phyloP scores from a whole-genome alignment of 2,797 vertebrate genomes.

The Diplodus puntazzo region DNA sequence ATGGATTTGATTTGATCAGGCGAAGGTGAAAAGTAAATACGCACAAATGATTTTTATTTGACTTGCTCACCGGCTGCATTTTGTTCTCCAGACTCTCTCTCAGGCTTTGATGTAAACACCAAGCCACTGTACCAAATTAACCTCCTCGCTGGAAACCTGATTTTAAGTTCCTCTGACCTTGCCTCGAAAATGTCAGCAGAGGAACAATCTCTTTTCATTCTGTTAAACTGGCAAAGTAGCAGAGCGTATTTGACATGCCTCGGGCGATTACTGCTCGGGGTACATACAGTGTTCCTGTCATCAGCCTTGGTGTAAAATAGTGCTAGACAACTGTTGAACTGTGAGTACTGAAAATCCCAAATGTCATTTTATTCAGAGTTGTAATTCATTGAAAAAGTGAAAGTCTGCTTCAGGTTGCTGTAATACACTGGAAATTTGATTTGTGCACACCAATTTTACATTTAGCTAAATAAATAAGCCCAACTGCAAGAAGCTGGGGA shows the following conservation, averaged over 20 bases:
- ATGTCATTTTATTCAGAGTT: conserved; percentile 8
- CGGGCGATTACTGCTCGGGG: conserved; percentile 24
- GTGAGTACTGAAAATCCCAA: neutral
- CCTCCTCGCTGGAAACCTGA: conserved; percentile 12
- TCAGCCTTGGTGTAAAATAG: conserved; percentile 7
- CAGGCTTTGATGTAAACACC: conserved; percentile 20
- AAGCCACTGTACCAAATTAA: conserved; percentile 30
- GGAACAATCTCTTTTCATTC: conserved; percentile 33
- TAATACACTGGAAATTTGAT: neutral
- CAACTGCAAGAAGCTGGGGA: neutral
- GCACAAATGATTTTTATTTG: conserved; percentile 28
- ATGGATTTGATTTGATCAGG: conserved; percentile 40
- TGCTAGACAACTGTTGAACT: conserved; percentile 16
- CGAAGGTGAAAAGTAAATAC: conserved; percentile 40
- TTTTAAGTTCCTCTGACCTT: conserved; percentile 40
- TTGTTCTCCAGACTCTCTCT: conserved; percentile 25
- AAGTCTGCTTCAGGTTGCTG: neutral
- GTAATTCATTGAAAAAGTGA: neutral
- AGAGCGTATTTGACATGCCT: conserved; percentile 16
- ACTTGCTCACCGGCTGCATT: conserved; percentile 26
- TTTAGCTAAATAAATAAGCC: neutral
- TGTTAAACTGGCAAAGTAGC: conserved; percentile 18
- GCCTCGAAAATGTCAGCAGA: conserved; percentile 28
- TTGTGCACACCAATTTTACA: neutral
- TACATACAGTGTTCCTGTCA: conserved; percentile 23